Evolutionary conservation across 2,113 vertebrate genomes (phyloP).

Genomic region (Pipra filicauda): DNA sequence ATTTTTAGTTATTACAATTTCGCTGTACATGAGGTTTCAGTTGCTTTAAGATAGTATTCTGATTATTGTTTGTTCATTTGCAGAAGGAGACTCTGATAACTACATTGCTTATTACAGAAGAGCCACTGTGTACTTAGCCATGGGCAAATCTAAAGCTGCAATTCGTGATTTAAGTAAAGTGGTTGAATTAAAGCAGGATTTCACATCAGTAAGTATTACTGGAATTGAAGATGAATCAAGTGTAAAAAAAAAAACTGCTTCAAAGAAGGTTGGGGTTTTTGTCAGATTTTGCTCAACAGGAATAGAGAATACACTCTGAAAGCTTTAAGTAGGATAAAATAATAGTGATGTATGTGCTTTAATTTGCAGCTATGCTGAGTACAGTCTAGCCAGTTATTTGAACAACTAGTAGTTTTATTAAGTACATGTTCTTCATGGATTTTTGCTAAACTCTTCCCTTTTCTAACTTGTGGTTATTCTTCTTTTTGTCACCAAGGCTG

Average conservation of each 20-base stretch:
- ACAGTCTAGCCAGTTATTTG: not conserved
- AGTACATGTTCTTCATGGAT: not conserved
- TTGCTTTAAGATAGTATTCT: not conserved
- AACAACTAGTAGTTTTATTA: not conserved
- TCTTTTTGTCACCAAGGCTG: not conserved
- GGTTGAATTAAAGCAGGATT: constrained; percentile 96
- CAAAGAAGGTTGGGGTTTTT: not conserved
- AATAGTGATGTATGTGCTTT: not conserved
- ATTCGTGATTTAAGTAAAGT: constrained; percentile 94
- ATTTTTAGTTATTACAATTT: not conserved
- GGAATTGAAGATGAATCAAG: not conserved
- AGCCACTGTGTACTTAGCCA: constrained; percentile 95
- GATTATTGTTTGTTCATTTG: constrained; percentile 51
- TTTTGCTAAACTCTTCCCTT: not conserved
- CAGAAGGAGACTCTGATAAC: constrained; percentile 95
- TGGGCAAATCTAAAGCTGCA: constrained; percentile 98
- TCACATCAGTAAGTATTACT: constrained; percentile 88
- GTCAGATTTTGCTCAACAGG: not conserved
- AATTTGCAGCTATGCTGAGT: not conserved
- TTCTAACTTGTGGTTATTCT: not conserved
- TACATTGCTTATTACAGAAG: constrained; percentile 96
- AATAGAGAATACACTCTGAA: not conserved
- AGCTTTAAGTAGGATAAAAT: not conserved
- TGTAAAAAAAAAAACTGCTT: not conserved
- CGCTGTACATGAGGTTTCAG: not conserved